phyloP scores from a whole-genome alignment of 2,113 vertebrate species.

The Peromyscus californicus region DNA sequence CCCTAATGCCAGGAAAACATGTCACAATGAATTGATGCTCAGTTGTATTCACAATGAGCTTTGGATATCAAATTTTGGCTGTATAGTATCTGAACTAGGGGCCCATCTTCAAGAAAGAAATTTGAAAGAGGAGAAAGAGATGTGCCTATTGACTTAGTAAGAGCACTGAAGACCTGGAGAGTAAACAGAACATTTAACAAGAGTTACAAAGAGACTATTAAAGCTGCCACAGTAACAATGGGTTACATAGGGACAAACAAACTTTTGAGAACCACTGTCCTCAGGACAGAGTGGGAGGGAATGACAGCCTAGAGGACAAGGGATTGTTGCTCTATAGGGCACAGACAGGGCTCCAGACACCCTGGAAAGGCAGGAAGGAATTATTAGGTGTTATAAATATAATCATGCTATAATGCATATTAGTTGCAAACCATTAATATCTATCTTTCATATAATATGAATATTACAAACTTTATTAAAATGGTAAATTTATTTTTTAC shows the following conservation, averaged over 20 bases:
- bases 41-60: background rate
- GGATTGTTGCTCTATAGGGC: rapidly evolving
- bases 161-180: background rate
- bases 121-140: background rate
- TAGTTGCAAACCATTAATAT: background rate
- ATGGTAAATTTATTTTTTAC: background rate
- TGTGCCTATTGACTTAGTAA: background rate
- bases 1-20: background rate
- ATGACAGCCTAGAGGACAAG: rapidly evolving
- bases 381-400: background rate
- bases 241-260: background rate
- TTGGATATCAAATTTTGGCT: background rate
- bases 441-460: background rate
- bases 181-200: background rate
- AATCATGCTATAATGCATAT: background rate
- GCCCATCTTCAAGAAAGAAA: background rate
- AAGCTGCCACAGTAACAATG: background rate
- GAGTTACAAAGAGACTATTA: background rate
- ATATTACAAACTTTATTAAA: background rate
- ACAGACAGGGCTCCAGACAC: rapidly evolving
- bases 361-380: background rate
- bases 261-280: rapidly evolving
- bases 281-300: rapidly evolving
- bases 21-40: background rate
- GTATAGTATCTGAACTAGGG: background rate